Conservation (phyloP, 2,888 invertebrate species). For the Temnothorax rugatulus region DNA sequence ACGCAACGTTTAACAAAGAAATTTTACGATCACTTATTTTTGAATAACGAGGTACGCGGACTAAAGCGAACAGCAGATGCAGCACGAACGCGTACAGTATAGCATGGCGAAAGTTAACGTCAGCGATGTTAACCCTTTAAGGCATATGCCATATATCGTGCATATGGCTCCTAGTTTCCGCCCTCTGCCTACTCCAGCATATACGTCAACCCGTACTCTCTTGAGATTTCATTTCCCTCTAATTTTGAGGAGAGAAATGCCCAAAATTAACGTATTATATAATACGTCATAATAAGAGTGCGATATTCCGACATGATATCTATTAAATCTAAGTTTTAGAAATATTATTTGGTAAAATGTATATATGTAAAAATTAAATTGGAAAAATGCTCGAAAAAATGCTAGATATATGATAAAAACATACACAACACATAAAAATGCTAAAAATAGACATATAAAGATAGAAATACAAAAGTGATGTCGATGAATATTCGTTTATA, state of each 20-base stretch:
- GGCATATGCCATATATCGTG: conserved; percentile 35
- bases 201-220: background rate
- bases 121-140: conserved; percentile 44
- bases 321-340: background rate
- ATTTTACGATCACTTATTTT: conserved; percentile 18
- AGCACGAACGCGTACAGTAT: background rate
- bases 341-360: background rate
- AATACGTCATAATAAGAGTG: background rate
- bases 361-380: background rate
- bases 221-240: conserved; percentile 41
- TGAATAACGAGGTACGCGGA: background rate
- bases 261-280: conserved; percentile 11
- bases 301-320: background rate
- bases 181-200: conserved; percentile 3
- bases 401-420: background rate
- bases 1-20: conserved; percentile 3
- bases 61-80: conserved; percentile 40
- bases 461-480: background rate
- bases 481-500: background rate
- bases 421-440: background rate
- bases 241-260: conserved; percentile 31
- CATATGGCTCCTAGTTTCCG: conserved; percentile 38
- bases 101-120: conserved; percentile 28
- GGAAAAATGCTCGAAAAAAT: background rate
- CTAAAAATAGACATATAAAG: background rate